phyloP scores from a whole-genome alignment of 2,888 invertebrate species.

The Tortricodes alternella region DNA sequence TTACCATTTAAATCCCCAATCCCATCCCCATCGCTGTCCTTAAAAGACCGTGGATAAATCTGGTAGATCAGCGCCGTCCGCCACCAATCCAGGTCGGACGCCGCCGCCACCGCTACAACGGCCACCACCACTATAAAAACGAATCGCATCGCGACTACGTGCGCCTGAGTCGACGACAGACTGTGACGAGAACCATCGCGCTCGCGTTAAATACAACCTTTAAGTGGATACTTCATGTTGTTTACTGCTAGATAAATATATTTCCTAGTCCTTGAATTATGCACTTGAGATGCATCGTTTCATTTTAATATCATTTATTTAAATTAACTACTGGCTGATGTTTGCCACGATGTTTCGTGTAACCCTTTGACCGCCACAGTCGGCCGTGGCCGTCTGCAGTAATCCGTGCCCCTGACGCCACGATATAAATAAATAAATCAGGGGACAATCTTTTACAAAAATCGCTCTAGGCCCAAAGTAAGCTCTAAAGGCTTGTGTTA shows the following conservation, averaged over 20 bases:
- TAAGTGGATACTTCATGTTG: conserved; percentile 11
- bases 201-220: conserved; percentile 1
- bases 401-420: too few species aligned
- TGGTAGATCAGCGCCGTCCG: conserved; percentile 89
- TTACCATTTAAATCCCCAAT: conserved; percentile 89
- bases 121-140: conserved; percentile 32
- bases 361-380: too few species aligned
- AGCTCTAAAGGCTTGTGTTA: too few species aligned
- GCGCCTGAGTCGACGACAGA: conserved; percentile 16
- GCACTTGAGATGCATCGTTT: background rate
- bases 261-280: conserved; percentile 10
- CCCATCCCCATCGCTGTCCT: conserved; percentile 88
- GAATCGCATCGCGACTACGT: conserved; percentile 30
- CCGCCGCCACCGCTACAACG: conserved; percentile 28
- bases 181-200: background rate
- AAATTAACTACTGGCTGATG: too few species aligned
- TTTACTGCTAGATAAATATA: conserved; percentile 2
- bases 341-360: too few species aligned
- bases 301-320: too few species aligned
- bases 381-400: too few species aligned
- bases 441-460: too few species aligned
- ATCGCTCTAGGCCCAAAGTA: too few species aligned
- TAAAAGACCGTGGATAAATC: conserved; percentile 89
- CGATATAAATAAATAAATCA: too few species aligned
- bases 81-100: conserved; percentile 85